Evolutionary conservation across 2,888 invertebrate genomes (phyloP).

Genomic region (Macaria notata): DNA sequence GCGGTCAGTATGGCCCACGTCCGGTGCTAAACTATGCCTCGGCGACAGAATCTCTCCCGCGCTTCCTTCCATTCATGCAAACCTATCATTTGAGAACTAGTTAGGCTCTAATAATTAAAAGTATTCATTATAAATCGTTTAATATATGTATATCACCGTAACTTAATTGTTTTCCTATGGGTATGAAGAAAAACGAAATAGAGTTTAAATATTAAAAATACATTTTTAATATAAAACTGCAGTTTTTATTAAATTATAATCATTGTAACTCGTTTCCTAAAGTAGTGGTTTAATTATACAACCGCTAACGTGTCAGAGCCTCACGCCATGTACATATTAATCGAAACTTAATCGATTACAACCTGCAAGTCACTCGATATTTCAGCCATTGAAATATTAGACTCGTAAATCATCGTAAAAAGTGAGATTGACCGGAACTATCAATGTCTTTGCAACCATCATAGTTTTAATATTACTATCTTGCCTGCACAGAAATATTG

Average conservation of each 20-base stretch:
- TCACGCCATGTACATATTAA: constrained; percentile 14
- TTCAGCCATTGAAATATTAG: constrained; percentile 25
- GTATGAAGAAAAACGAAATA: too few species aligned
- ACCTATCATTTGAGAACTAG: not conserved
- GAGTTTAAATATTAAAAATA: too few species aligned
- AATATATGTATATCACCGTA: too few species aligned
- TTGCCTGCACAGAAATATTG: too few species aligned
- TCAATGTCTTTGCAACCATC: too few species aligned
- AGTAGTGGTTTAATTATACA: not conserved
- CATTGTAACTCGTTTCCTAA: not conserved
- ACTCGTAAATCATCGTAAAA: constrained; percentile 32
- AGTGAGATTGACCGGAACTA: constrained; percentile 32
- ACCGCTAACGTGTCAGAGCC: constrained; percentile 5
- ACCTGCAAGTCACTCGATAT: constrained; percentile 23
- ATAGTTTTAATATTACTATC: too few species aligned
- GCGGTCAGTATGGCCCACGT: constrained; percentile 26
- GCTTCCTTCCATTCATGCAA: constrained; percentile 35
- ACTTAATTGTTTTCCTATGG: too few species aligned
- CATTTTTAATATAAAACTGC: too few species aligned
- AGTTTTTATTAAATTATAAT: too few species aligned
- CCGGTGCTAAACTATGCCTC: constrained; percentile 34
- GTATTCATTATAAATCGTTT: not conserved
- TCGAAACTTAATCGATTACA: constrained; percentile 12
- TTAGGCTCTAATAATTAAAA: not conserved
- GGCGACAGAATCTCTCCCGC: constrained; percentile 30